These are phyloP conservation scores for Triops longicaudatus DNA, from an alignment of 1,140 invertebrate genomes.

Conservation along the genomic window DNA sequence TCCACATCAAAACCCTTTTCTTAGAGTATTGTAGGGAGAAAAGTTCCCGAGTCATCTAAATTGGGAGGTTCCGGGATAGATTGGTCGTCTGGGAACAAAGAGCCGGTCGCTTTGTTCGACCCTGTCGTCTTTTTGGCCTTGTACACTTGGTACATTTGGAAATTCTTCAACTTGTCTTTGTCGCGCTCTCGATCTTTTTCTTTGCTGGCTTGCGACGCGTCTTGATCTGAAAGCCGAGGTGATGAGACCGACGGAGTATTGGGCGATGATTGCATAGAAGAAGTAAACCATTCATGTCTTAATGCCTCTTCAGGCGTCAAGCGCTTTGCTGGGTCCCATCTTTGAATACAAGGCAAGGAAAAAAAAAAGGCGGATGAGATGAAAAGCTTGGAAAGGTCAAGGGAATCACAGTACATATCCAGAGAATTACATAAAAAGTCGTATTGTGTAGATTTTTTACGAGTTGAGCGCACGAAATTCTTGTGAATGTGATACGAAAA, in stretches of 20 bases:
- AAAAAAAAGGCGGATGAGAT: neutral
- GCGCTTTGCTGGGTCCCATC: constrained; percentile 87
- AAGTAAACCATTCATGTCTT: constrained; percentile 60
- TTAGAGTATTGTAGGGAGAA: constrained; percentile 53
- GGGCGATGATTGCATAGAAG: neutral
- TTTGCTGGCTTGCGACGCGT: neutral
- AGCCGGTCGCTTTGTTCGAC: constrained; percentile 33
- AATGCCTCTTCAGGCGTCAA: constrained; percentile 85
- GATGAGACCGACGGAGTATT: constrained; percentile 36
- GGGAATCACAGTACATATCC: constrained; percentile 9
- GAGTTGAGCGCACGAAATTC: constrained; percentile 23
- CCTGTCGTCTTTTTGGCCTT: constrained; percentile 36
- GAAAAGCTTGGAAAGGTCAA: constrained; percentile 18
- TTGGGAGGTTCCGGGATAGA: constrained; percentile 40
- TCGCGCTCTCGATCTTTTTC: constrained; percentile 30
- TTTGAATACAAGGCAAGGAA: constrained; percentile 36
- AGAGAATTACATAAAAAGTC: neutral
- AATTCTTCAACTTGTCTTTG: constrained; percentile 18
- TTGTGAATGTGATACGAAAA: constrained; percentile 33
- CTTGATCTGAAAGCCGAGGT: constrained; percentile 23
- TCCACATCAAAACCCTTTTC: no score
- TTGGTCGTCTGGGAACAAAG: constrained; percentile 21
- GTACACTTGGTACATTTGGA: constrained; percentile 37
- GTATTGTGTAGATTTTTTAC: neutral
- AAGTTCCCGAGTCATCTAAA: constrained; percentile 56